Conservation (phyloP, 2,888 invertebrate genomes). For the Tinea trinotella region DNA sequence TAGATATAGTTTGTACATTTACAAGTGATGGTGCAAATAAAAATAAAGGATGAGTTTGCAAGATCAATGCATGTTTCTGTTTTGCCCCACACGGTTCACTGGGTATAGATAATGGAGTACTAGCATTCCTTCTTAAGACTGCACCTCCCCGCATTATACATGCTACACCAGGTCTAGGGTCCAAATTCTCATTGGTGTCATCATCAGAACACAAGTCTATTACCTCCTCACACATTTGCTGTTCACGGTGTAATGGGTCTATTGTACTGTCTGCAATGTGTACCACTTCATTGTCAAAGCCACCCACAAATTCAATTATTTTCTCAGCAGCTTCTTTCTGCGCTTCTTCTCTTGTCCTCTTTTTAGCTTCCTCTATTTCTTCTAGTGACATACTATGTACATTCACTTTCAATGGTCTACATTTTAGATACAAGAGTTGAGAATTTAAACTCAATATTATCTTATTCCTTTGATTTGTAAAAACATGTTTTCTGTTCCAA, state of each 20-base stretch:
- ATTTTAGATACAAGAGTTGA: conserved; percentile 65
- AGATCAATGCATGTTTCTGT: conserved; percentile 38
- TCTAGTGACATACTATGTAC: conserved; percentile 52
- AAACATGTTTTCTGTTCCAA: conserved; percentile 54
- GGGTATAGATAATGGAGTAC: conserved; percentile 50
- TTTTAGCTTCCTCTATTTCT: conserved; percentile 54
- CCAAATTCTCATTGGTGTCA: conserved; percentile 67
- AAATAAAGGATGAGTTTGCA: conserved; percentile 59
- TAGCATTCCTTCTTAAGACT: conserved; percentile 40
- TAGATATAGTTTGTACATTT: conserved; percentile 62
- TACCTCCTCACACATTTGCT: conserved; percentile 65
- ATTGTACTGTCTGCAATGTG: conserved; percentile 35
- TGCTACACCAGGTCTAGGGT: conserved; percentile 51
- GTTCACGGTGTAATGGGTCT: conserved; percentile 47
- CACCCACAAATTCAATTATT: conserved; percentile 60
- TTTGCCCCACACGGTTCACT: conserved; percentile 61
- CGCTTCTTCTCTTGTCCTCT: conserved; percentile 41
- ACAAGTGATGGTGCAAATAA: conserved; percentile 57
- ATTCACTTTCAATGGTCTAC: conserved; percentile 59
- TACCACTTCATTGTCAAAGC: conserved; percentile 41
- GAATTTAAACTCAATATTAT: conserved; percentile 51
- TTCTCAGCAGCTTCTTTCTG: conserved; percentile 34
- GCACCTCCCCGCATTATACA: conserved; percentile 57
- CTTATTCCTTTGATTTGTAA: conserved; percentile 57
- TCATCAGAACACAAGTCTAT: conserved; percentile 81